Evolutionary conservation across 64 coral and sea anemone genomes (phyloP).

Genomic region (Pocillopora damicornis): DNA sequence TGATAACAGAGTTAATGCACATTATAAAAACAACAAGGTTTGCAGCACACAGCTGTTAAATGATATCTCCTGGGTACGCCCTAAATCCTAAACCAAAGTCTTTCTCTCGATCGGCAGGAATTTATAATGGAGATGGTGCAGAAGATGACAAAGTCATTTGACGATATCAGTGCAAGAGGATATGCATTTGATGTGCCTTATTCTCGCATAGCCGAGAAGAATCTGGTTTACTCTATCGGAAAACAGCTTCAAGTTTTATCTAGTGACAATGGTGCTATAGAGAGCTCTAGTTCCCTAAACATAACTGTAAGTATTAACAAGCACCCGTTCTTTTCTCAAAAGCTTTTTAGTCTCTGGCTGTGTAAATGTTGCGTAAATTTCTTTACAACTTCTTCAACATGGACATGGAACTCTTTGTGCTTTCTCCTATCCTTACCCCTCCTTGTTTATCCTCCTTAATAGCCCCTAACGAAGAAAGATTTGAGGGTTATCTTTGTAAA

Average conservation of each 20-base stretch:
- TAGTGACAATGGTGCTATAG: no score
- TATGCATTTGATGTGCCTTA: background rate
- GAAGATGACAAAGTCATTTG: background rate
- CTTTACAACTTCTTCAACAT: background rate
- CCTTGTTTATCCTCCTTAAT: no score
- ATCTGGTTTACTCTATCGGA: background rate
- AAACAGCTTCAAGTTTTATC: background rate
- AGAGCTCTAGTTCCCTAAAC: background rate
- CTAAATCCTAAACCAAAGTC: background rate
- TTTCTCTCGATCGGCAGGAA: background rate
- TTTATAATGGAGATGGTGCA: background rate
- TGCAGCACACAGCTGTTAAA: no score
- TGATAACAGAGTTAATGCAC: no score
- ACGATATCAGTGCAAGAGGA: background rate
- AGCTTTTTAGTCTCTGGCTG: no score
- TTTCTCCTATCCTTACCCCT: no score
- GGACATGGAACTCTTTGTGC: no score
- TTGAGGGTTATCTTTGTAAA: no score
- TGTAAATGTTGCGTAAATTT: background rate
- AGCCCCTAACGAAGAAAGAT: no score
- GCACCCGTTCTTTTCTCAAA: no score
- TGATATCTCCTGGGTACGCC: no score
- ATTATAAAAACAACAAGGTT: no score
- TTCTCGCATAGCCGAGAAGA: background rate
- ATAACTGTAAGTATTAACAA: background rate